phyloP scores from a whole-genome alignment of 2,113 vertebrate species.

The Myodes glareolus region DNA sequence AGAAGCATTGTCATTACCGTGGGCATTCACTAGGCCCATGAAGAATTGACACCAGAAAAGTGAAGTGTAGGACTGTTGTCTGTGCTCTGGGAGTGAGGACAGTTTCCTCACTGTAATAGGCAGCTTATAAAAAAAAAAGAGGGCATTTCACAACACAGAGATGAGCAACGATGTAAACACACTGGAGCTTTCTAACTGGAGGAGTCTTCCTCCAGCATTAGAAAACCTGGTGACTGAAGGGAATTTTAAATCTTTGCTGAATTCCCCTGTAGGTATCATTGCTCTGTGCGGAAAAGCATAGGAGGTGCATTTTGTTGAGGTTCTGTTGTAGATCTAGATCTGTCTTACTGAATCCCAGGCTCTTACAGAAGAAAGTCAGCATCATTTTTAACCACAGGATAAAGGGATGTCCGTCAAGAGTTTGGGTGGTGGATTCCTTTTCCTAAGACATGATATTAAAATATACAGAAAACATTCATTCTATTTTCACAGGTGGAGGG shows the following conservation, averaged over 20 bases:
- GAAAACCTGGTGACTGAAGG: neutral
- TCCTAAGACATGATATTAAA: slow-evolving; percentile 65
- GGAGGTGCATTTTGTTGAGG: neutral
- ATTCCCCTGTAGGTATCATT: neutral
- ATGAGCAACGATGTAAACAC: neutral
- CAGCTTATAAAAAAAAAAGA: neutral
- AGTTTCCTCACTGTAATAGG: neutral
- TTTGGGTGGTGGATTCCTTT: slow-evolving; percentile 41
- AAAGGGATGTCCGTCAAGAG: slow-evolving; percentile 28
- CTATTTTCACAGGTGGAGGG: slow-evolving; percentile 76
- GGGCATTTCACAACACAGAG: neutral
- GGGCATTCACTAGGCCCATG: neutral
- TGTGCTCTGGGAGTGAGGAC: neutral
- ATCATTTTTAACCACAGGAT: slow-evolving; percentile 52
- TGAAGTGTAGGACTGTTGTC: neutral
- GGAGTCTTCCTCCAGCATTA: neutral
- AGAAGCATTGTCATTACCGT: neutral
- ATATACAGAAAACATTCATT: slow-evolving; percentile 25
- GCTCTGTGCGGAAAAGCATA: neutral
- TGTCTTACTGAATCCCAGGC: slow-evolving; percentile 33
- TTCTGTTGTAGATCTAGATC: neutral
- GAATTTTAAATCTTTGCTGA: slow-evolving; percentile 26
- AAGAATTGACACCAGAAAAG: neutral
- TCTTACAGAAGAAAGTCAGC: neutral
- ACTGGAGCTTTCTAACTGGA: neutral